Percentiles rank a stretch among this genome's conserved stretches.
Evolutionary conservation across 2,888 invertebrate species (phyloP).

Genomic region (Meiosimyza platycephala): DNA sequence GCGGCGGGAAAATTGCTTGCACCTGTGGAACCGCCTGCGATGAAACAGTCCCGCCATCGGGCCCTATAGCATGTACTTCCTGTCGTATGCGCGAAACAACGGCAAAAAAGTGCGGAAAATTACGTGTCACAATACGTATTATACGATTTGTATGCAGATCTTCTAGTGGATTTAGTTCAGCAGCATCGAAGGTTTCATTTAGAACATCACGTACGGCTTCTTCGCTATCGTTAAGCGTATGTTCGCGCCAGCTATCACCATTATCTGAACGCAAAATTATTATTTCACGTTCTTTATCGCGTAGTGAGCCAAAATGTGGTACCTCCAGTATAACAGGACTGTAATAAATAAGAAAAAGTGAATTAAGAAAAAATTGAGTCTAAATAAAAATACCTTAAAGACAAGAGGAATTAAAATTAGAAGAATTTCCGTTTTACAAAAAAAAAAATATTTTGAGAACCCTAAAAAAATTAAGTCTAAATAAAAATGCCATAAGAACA

Average conservation of each 20-base stretch:
- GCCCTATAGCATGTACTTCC: slow-evolving; percentile 96
- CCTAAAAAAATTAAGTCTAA: slow-evolving; percentile 4
- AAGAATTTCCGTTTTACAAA: too few species aligned
- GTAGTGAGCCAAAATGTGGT: slow-evolving; percentile 95
- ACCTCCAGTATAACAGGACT: slow-evolving; percentile 95
- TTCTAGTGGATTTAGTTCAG: slow-evolving; percentile 78
- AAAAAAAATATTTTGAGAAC: too few species aligned
- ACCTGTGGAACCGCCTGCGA: slow-evolving; percentile 93
- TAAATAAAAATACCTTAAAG: too few species aligned
- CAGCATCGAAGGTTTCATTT: slow-evolving; percentile 79
- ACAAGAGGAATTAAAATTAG: too few species aligned
- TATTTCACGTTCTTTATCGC: slow-evolving; percentile 95
- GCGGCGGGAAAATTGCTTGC: slow-evolving; percentile 88
- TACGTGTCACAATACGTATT: slow-evolving; percentile 92
- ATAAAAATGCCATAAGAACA: too few species aligned
- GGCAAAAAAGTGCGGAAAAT: slow-evolving; percentile 98
- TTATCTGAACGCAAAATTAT: slow-evolving; percentile 96
- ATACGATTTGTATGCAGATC: slow-evolving; percentile 90
- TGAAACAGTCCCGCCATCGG: slow-evolving; percentile 96
- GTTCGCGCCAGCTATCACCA: slow-evolving; percentile 98
- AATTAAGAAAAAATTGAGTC: not conserved
- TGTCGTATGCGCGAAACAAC: slow-evolving; percentile 94
- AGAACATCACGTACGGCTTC: slow-evolving; percentile 92
- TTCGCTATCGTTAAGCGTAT: slow-evolving; percentile 85
- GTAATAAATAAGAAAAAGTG: slow-evolving; percentile 15